Evolutionary conservation across 2,888 invertebrate species (phyloP).

Genomic region (Aproaerema taeniolella): DNA sequence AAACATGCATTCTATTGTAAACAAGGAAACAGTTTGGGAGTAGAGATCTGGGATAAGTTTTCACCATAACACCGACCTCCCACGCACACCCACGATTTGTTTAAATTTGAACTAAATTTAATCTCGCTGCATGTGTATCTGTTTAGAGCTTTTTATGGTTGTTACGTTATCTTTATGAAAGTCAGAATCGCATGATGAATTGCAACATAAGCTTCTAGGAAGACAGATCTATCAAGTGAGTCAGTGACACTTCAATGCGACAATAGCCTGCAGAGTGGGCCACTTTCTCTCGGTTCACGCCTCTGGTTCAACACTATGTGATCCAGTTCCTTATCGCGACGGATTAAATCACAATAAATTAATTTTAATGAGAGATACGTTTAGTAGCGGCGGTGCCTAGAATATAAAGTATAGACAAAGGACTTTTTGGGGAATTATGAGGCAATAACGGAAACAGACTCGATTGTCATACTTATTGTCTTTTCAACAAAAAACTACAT

Average conservation of each 20-base stretch:
- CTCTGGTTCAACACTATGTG: slow-evolving; percentile 52
- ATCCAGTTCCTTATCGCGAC: slow-evolving; percentile 53
- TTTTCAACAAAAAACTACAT: too few relatives aligned
- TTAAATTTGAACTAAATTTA: slow-evolving; percentile 29
- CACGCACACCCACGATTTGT: slow-evolving; percentile 36
- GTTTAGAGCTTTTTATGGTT: too few relatives aligned
- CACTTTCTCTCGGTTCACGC: slow-evolving; percentile 62
- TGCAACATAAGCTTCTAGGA: slow-evolving; percentile 43
- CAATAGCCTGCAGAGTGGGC: slow-evolving; percentile 57
- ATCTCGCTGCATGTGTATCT: too few relatives aligned
- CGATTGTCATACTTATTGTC: too few relatives aligned
- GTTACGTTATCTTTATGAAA: slow-evolving; percentile 15
- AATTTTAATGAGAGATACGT: slow-evolving; percentile 55
- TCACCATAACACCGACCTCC: slow-evolving; percentile 48
- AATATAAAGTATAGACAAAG: too few relatives aligned
- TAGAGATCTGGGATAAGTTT: slow-evolving; percentile 50
- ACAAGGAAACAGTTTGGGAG: slow-evolving; percentile 42
- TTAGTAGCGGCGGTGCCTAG: too few relatives aligned
- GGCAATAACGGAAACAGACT: too few relatives aligned
- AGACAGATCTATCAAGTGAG: slow-evolving; percentile 53
- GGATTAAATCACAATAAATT: slow-evolving; percentile 57
- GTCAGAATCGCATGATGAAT: slow-evolving; percentile 22
- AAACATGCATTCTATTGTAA: slow-evolving; percentile 36
- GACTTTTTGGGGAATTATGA: too few relatives aligned
- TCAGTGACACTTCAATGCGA: slow-evolving; percentile 60